Evolutionary conservation across 2,797 vertebrate species (phyloP).

Genomic region (Pygocentrus nattereri): DNA sequence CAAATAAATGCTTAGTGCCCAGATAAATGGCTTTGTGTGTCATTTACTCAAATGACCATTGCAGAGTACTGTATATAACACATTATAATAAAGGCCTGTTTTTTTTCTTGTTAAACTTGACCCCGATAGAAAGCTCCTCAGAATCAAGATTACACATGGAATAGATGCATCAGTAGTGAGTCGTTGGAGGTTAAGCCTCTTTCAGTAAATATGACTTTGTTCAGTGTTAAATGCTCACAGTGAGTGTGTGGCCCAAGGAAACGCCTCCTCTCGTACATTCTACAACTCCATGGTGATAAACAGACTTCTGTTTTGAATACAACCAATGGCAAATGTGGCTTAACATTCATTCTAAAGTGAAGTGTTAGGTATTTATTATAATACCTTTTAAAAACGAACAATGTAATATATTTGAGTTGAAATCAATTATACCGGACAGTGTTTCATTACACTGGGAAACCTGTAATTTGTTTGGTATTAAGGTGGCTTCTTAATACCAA

Average conservation of each 20-base stretch:
- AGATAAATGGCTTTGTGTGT: too few species aligned
- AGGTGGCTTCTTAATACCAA: too few species aligned
- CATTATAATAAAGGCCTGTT: too few species aligned
- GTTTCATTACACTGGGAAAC: neutral
- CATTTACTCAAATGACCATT: too few species aligned
- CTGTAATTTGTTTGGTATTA: neutral
- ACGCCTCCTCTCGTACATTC: neutral
- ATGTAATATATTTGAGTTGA: neutral
- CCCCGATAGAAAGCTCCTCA: neutral
- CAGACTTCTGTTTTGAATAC: neutral
- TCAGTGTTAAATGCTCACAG: conserved; percentile 20
- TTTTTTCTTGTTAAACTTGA: neutral
- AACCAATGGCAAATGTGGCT: neutral
- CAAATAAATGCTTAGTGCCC: too few species aligned
- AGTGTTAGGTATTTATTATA: neutral
- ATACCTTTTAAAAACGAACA: neutral
- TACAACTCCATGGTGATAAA: neutral
- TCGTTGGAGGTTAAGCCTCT: neutral
- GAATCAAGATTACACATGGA: neutral
- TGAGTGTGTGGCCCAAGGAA: neutral
- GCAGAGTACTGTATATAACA: too few species aligned
- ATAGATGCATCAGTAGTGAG: neutral
- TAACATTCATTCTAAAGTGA: neutral
- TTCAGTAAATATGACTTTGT: conserved; percentile 10
- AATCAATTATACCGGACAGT: neutral